Evolutionary conservation across 2,113 vertebrate genomes (phyloP), one percentile per base, ranked within the genome.

Genomic region (Sinocyclocheilus rhinocerous): DNA sequence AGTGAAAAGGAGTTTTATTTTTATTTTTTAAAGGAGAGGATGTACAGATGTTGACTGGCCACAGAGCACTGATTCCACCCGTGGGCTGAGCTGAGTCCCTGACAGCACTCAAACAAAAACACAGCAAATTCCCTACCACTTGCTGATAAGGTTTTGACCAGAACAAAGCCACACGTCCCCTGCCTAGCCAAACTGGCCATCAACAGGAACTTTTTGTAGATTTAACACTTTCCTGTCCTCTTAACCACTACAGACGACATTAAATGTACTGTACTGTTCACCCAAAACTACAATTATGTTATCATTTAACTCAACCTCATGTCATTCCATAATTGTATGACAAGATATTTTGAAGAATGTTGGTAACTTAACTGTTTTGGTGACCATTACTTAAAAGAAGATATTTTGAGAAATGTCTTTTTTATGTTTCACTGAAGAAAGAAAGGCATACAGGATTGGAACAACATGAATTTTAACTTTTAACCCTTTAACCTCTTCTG

Each of bases 1-100:
- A 83, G 83, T 73, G 29, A 88, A 87, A 90, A 86, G 77, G 85
- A 78, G 78, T 83, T 87, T 33, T n/a, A n/a, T n/a, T n/a, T n/a
- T n/a, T n/a, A n/a, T 33, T 33, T 33, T 33, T 33, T 33, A n/a
- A n/a, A 77, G 83, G 65, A 87, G 77, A 87, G 84, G 91, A 90
- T 84, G 79, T 79, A 87, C 82, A 87, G 83, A 88, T 86, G 75
- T 70, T 55, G 76, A 77, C 80, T 52, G 52, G 65, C 77, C 6
- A 57, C 76, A 73, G 76, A 84, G 83, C 86, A 61, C 63, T 24
- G 16, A 75, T 87, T 89, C 83, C 88, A 89, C 86, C 83, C 86
- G 18, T 18, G 57, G 83, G 73, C 86, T 52, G 10, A 81, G 73
- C 33, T 0, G 16, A 76, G 75, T 13, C 79, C 42, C 22, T 26